These are phyloP conservation scores for Drosophila obscura DNA, from an alignment of 1,140 invertebrate genomes.

Conservation along the genomic window DNA sequence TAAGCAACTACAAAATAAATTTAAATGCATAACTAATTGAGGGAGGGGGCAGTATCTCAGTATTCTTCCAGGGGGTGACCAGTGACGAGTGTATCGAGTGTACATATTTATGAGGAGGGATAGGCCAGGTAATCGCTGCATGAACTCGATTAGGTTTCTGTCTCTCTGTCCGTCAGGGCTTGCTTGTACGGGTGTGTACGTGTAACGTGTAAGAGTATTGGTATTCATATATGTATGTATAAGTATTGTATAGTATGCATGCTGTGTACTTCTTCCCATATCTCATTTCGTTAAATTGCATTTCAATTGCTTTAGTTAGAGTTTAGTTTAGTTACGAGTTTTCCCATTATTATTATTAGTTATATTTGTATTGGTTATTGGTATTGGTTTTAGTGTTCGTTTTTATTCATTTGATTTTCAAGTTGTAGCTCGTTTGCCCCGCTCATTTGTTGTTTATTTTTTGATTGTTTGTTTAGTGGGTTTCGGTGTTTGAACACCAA, in stretches of 20 bases:
- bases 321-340: slow-evolving; percentile 18
- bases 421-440: slow-evolving; percentile 12
- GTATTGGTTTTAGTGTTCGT: slow-evolving; percentile 18
- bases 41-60: not conserved
- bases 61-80: not conserved
- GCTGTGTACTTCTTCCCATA: slow-evolving; percentile 11
- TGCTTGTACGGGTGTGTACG: too few relatives aligned
- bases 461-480: slow-evolving; percentile 49
- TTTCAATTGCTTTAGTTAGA: slow-evolving; percentile 37
- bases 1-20: slow-evolving; percentile 62
- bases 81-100: not conserved
- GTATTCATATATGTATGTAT: slow-evolving; percentile 39
- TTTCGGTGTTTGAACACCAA: slow-evolving; percentile 10
- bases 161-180: slow-evolving; percentile 35
- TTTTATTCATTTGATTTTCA: slow-evolving; percentile 26
- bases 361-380: slow-evolving; percentile 9
- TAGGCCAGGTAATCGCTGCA: slow-evolving; percentile 41
- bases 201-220: too few relatives aligned
- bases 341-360: slow-evolving; percentile 18
- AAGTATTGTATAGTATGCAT: slow-evolving; percentile 1
- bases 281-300: slow-evolving; percentile 47
- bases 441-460: slow-evolving; percentile 47
- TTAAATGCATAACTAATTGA: slow-evolving; percentile 57
- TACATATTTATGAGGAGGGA: slow-evolving; percentile 9
- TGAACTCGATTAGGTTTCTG: slow-evolving; percentile 21